A percentile compares a stretch with the other conserved stretches of the same genome.
Conservation (phyloP, 2,888 invertebrate genomes). For the Penaeus monodon region DNA sequence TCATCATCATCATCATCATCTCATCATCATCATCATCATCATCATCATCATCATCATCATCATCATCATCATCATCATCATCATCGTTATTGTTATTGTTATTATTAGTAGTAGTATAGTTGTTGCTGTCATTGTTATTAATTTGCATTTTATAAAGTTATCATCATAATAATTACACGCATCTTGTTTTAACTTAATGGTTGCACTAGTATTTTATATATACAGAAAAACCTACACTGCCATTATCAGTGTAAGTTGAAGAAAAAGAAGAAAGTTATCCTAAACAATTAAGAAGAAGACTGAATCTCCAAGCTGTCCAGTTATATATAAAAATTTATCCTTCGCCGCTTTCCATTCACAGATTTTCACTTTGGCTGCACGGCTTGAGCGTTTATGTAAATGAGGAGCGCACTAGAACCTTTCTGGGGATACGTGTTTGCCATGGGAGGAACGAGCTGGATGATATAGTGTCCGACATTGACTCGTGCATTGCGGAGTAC, state of each 20-base stretch:
- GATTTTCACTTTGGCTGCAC: conserved; percentile 76
- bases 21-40: too few relatives aligned
- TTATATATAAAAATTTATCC: not conserved
- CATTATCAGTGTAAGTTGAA: too few relatives aligned
- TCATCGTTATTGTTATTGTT: too few relatives aligned
- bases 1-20: too few relatives aligned
- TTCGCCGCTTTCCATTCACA: conserved; percentile 67
- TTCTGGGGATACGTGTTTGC: conserved; percentile 80
- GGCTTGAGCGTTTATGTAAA: conserved; percentile 82
- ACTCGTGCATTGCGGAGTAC: conserved; percentile 80
- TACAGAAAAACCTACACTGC: too few relatives aligned
- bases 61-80: too few relatives aligned
- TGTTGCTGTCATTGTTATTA: too few relatives aligned
- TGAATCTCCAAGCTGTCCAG: not conserved
- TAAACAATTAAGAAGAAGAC: too few relatives aligned
- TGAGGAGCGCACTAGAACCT: conserved; percentile 87
- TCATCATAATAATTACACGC: not conserved
- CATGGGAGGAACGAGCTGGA: conserved; percentile 75
- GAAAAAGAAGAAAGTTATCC: too few relatives aligned
- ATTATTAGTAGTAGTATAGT: too few relatives aligned
- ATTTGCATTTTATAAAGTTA: too few relatives aligned
- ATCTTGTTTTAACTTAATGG: not conserved
- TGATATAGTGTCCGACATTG: conserved; percentile 76
- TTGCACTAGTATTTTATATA: not conserved
- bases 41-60: too few relatives aligned